A percentile compares a stretch with the other conserved stretches of the same genome.
These are phyloP conservation scores for Zenarchopterus dispar DNA, from an alignment of 2,797 vertebrate species.

Conservation along the genomic window DNA sequence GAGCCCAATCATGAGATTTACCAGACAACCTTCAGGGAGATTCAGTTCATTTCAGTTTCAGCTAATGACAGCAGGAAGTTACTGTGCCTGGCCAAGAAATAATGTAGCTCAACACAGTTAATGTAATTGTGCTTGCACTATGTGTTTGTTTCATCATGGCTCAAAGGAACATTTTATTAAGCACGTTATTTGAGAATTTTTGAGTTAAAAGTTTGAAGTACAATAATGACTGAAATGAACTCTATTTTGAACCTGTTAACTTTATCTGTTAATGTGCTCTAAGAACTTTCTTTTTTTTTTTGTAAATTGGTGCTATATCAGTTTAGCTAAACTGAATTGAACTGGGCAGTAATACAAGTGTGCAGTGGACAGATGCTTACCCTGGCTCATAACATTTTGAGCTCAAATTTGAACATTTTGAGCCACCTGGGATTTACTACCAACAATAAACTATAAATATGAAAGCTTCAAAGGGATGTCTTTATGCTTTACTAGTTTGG, in stretches of 20 bases:
- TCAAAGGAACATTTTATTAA: not conserved
- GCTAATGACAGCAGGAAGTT: not conserved
- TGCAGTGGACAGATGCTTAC: conserved; percentile 42
- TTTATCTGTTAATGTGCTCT: no score
- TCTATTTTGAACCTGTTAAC: no score
- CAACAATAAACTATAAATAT: conserved; percentile 6
- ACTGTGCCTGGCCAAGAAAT: not conserved
- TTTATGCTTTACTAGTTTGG: no score
- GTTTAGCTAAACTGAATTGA: no score
- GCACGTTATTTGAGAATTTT: no score
- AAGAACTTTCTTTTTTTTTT: no score
- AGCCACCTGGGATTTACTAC: conserved; percentile 30
- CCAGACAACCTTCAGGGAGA: not conserved
- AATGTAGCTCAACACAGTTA: not conserved
- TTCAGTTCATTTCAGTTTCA: not conserved
- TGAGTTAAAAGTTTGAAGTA: no score
- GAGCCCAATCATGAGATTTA: not conserved
- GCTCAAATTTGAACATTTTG: conserved; percentile 53
- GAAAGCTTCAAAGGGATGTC: no score
- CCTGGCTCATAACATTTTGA: conserved; percentile 29
- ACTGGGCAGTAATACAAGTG: conserved; percentile 17
- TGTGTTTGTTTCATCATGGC: not conserved
- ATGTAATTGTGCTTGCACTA: not conserved
- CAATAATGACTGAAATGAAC: not conserved
- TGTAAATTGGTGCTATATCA: no score